Evolutionary conservation across 1,140 invertebrate genomes (phyloP), one percentile per base, ranked within the genome.

Genomic region (Drosophila burlai): DNA sequence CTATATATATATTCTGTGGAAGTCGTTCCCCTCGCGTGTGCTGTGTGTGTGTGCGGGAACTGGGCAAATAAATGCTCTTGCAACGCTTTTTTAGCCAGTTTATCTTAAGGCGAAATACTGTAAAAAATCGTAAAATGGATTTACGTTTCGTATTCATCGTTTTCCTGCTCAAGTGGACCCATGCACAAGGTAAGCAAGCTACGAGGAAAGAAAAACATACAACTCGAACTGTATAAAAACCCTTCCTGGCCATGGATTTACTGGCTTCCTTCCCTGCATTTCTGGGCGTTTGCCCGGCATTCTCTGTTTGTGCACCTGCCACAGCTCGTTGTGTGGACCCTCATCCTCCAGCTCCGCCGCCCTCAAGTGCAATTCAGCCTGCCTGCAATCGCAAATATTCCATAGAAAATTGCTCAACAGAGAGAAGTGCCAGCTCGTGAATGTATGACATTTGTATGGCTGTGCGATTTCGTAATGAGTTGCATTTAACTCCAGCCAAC

Each of bases 111-210:
- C 86, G 80, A 91, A 86, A 75, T 87, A 90, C 86, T 91, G 83
- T 85, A 78, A 87, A 91, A 76, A 81, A 77, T 77, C 81, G 81
- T 76, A 85, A 92, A 83, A 92, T 92, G 91, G 91, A 92, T 92
- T 83, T 92, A 86, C 84, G 91, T 81, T 91, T 92, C 83, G 78
- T 92, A 81, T 90, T 92, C 91, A 92, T 92, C 84, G 81, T 92
- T 80, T 90, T 92, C 68, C 82, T 92, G 78, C 84, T 92, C 72
- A 92, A 92, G 85, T 92, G 91, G 91, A 92, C 84, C 62, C 75
- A 92, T 90, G 91, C 87, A 80, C 91, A 92, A 92, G 91, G 91
- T 92, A 86, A 91, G 91, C 75, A 50, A 21, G 34, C 11, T 16
- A 18, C 9, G 52, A 24, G 34, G 26, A 60, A 57, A 58, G 26